phyloP scores from a whole-genome alignment of 2,888 invertebrate species.

The Drosophila rubida region DNA sequence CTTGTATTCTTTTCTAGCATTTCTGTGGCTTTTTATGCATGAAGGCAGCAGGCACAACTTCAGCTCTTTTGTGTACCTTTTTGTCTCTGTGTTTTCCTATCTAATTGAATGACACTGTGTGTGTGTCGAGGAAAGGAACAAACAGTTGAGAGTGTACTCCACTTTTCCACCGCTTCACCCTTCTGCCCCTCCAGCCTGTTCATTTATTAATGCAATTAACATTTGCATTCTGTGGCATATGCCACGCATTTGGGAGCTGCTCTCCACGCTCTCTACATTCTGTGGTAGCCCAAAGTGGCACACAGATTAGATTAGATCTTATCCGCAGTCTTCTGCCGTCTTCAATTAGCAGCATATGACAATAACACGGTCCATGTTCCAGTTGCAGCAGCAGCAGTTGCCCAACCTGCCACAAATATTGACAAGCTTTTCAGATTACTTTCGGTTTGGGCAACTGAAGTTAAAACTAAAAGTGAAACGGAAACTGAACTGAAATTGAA shows the following conservation, averaged over 20 bases:
- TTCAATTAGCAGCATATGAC: constrained; percentile 27
- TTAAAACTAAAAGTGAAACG: too few relatives aligned
- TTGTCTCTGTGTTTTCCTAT: constrained; percentile 72
- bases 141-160: constrained; percentile 6
- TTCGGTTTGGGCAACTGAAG: constrained; percentile 5
- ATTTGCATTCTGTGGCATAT: constrained; percentile 58
- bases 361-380: constrained; percentile 21
- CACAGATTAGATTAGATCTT: constrained; percentile 69
- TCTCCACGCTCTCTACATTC: constrained; percentile 18
- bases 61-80: constrained; percentile 65
- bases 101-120: constrained; percentile 70
- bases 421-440: constrained; percentile 47
- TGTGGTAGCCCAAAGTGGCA: constrained; percentile 67
- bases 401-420: constrained; percentile 55
- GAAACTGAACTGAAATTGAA: too few relatives aligned
- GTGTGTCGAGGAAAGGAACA: background rate
- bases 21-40: constrained; percentile 48
- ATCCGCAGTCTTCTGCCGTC: constrained; percentile 12
- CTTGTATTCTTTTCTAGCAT: constrained; percentile 27
- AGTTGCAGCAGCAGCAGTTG: constrained; percentile 44
- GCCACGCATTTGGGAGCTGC: constrained; percentile 22
- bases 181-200: constrained; percentile 8
- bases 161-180: background rate
- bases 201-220: constrained; percentile 79
- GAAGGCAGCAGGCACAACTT: constrained; percentile 60